Percentiles rank a stretch among this genome's conserved stretches.
Conservation (phyloP, 1,140 invertebrate species). For the Drosophila triauraria region DNA sequence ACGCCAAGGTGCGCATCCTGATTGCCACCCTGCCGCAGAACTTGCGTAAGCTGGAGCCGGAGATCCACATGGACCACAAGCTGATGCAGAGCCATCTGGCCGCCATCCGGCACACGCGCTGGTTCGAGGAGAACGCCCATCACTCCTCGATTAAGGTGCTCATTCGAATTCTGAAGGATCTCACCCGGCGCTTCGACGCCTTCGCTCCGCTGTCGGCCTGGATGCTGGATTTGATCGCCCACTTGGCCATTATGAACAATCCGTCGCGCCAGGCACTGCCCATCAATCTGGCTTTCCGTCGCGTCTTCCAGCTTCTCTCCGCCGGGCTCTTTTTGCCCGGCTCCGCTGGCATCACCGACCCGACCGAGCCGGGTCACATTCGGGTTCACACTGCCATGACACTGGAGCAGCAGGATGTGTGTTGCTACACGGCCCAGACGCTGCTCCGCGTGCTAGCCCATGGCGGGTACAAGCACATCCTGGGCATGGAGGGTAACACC, state of each 20-base stretch:
- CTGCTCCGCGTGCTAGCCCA: slow-evolving; percentile 95
- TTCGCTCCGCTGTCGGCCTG: slow-evolving; percentile 96
- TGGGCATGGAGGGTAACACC: slow-evolving; percentile 90
- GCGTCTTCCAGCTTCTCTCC: slow-evolving; percentile 95
- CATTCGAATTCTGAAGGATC: slow-evolving; percentile 95
- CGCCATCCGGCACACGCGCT: slow-evolving; percentile 97
- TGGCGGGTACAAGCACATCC: slow-evolving; percentile 95
- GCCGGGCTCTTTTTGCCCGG: slow-evolving; percentile 98
- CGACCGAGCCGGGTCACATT: slow-evolving; percentile 95
- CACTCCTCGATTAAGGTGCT: slow-evolving; percentile 98
- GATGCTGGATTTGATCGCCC: slow-evolving; percentile 98
- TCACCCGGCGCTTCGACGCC: slow-evolving; percentile 95
- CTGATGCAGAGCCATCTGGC: slow-evolving; percentile 95
- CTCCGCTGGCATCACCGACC: slow-evolving; percentile 97
- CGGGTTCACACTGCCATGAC: slow-evolving; percentile 96
- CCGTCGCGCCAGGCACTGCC: slow-evolving; percentile 96
- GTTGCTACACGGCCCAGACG: slow-evolving; percentile 95
- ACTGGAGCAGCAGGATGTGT: slow-evolving; percentile 97
- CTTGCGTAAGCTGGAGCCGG: slow-evolving; percentile 95
- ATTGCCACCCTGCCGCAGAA: slow-evolving; percentile 98
- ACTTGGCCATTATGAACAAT: slow-evolving; percentile 99
- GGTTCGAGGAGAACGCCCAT: slow-evolving; percentile 99
- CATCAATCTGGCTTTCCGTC: slow-evolving; percentile 94
- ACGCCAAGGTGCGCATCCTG: slow-evolving; percentile 94
- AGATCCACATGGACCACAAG: slow-evolving; percentile 95